A percentile compares a stretch with the other conserved stretches of the same genome.
phyloP scores from a whole-genome alignment of 2,888 invertebrate genomes.

The Polydrusus cervinus region DNA sequence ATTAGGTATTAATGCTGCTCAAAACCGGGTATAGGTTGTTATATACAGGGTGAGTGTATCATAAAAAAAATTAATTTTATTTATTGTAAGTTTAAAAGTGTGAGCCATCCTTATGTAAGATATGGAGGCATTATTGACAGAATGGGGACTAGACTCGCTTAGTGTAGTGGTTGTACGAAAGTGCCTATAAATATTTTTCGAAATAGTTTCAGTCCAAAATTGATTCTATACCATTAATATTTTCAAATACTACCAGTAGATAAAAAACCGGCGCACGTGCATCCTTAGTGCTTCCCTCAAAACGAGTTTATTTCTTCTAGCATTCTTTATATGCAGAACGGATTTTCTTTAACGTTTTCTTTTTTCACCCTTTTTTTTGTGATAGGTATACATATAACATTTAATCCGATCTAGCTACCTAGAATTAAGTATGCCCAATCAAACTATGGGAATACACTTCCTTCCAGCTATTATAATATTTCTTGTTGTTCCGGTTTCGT shows the following conservation, averaged over 20 bases:
- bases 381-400: neutral
- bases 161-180: too few species aligned
- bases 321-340: neutral
- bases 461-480: conserved; percentile 22
- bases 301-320: neutral
- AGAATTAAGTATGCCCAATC: conserved; percentile 11
- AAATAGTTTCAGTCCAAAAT: too few species aligned
- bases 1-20: too few species aligned
- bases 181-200: too few species aligned
- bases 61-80: too few species aligned
- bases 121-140: too few species aligned
- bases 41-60: too few species aligned
- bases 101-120: too few species aligned
- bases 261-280: neutral
- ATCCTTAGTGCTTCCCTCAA: neutral
- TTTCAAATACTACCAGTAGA: too few species aligned
- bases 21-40: too few species aligned
- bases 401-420: conserved; percentile 14
- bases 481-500: conserved; percentile 50
- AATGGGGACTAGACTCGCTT: too few species aligned
- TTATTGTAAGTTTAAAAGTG: too few species aligned
- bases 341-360: conserved; percentile 22
- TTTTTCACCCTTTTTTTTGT: neutral
- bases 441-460: conserved; percentile 9
- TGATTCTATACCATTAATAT: neutral